A percentile compares a stretch with the other conserved stretches of the same genome.
phyloP scores from a whole-genome alignment of 2,113 vertebrate species.

The Crotalus horridus region DNA sequence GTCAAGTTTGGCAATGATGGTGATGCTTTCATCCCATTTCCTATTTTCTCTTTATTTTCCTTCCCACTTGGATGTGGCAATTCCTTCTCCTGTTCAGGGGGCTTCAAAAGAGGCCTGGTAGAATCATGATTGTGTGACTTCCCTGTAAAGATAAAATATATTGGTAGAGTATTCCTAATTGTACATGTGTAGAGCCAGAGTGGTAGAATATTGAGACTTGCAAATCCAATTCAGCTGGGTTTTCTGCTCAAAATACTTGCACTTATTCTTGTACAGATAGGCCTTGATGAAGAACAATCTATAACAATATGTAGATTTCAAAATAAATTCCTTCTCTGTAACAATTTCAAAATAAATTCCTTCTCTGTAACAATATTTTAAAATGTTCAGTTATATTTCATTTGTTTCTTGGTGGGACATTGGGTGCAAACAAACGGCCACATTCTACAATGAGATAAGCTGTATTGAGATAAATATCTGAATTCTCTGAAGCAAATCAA shows the following conservation, averaged over 20 bases:
- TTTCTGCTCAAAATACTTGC: background rate
- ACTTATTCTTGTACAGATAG: background rate
- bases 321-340: background rate
- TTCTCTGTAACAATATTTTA: background rate
- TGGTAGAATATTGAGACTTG: background rate
- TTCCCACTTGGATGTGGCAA: conserved; percentile 29
- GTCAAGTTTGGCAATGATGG: background rate
- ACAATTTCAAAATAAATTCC: background rate
- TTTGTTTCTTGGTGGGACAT: background rate
- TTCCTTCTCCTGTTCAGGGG: conserved; percentile 1
- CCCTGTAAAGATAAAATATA: conserved; percentile 58
- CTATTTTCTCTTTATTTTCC: conserved; percentile 1
- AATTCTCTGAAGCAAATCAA: background rate
- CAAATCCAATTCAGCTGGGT: background rate
- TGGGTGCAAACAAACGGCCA: background rate
- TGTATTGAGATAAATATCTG: background rate
- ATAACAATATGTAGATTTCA: background rate
- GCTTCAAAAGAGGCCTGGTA: conserved; percentile 16
- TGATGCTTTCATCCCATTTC: background rate
- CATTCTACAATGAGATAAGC: background rate
- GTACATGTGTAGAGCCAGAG: background rate
- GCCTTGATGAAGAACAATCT: background rate
- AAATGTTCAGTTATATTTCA: background rate
- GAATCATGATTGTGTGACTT: conserved; percentile 3
- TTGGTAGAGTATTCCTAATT: background rate